These are phyloP conservation scores for Liopterus haemorrhoidalis DNA, from an alignment of 2,888 invertebrate genomes.

Conservation along the genomic window DNA sequence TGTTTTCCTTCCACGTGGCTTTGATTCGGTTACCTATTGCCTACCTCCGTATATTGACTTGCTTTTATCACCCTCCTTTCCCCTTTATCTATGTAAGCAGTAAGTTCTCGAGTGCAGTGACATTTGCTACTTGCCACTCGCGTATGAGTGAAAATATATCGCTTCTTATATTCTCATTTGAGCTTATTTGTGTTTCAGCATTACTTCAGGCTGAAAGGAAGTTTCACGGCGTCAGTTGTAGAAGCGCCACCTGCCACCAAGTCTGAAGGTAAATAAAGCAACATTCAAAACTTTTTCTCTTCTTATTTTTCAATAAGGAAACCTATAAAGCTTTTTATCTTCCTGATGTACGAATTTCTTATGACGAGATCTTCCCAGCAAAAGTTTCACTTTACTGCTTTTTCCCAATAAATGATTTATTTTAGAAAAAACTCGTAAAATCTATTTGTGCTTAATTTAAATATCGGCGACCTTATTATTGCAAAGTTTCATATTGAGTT, in stretches of 20 bases:
- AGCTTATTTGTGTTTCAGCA: conserved; percentile 35
- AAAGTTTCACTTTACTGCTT: no score
- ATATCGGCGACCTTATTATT: no score
- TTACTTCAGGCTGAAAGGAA: conserved; percentile 35
- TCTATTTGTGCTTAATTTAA: no score
- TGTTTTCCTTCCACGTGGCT: conserved; percentile 30
- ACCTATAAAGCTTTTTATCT: no score
- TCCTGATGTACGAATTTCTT: no score
- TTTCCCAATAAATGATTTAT: no score
- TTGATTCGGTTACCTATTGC: conserved; percentile 32
- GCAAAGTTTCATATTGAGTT: no score
- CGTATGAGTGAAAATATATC: neutral
- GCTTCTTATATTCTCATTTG: conserved; percentile 17
- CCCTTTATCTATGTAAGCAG: conserved; percentile 1
- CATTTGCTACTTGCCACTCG: neutral
- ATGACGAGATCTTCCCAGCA: no score
- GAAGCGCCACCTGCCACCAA: conserved; percentile 38
- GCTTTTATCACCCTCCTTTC: neutral
- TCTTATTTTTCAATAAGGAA: conserved; percentile 14
- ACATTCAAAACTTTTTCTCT: conserved; percentile 22
- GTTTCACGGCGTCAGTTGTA: conserved; percentile 35
- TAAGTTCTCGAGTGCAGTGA: conserved; percentile 8
- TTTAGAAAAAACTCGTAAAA: no score
- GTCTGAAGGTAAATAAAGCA: conserved; percentile 40
- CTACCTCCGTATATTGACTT: conserved; percentile 14